Base-by-base conservation (phyloP, 2,797 vertebrate species). In the Periparus ater region DNA sequence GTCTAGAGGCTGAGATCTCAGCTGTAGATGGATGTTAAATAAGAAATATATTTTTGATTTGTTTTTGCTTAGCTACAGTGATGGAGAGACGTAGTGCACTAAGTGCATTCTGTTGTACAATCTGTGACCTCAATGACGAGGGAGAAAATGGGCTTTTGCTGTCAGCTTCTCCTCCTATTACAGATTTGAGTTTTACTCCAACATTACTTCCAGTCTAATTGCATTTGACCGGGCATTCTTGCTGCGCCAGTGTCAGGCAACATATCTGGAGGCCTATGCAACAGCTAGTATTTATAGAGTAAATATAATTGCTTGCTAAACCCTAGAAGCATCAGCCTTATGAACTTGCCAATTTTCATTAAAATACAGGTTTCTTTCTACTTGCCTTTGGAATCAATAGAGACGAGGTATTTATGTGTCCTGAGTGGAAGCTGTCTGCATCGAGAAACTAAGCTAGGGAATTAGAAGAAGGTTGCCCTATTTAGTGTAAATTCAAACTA, bases 181-280 rank as follows among this genome's bases (percentile, higher is more conserved):
- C 71, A 90, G 90, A 93, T 90, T 91, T 85, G 82, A 97, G 82
- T 91, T 96, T 93, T 84, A 96, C 77, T 95, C 91, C 62, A 53
- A 17, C 77, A 95, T 97, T 97, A 96, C 84, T 97, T 97, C 95
- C 96, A 96, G 94, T 76, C 96, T 97, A 97, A 85, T 96, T 96
- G 92, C 81, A 82, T 92, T 93, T 96, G 94, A 96, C 93, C 93
- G 0, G 1, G 38, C 84, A 60, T 61, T 95, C 85, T 93, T 91
- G 86, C 70, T 91, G 62, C 36, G 36, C n/a, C 82, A n/a, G 32
- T 83, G 76, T 91, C 86, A 93, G 86, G 73, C 79, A 91, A 40
- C 61, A 30, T 93, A 62, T 91, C 89, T 91, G 47, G 65, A 95
- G 51, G 88, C 65, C 77, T 71, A 15, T 78, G 78, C 73, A 88